A percentile compares a stretch with the other conserved stretches of the same genome.
Evolutionary conservation across 2,113 vertebrate genomes (phyloP).

Genomic region (Leucoraja erinaceus): DNA sequence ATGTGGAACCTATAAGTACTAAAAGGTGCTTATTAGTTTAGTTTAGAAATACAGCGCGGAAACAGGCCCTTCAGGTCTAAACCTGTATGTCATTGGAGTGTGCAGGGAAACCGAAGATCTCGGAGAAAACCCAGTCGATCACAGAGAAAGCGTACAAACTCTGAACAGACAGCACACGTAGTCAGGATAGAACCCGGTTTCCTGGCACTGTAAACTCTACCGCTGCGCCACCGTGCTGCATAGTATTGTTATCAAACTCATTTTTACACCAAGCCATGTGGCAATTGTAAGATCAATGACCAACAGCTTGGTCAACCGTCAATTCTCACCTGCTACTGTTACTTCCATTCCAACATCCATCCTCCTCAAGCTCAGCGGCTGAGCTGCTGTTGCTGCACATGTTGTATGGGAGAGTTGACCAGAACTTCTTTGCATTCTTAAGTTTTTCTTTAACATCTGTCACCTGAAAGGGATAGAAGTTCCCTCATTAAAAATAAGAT

Average conservation of each 20-base stretch:
- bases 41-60: too few relatives aligned
- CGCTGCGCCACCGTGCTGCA: too few relatives aligned
- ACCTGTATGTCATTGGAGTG: too few relatives aligned
- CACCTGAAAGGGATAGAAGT: conserved; percentile 57
- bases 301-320: neutral
- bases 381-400: conserved; percentile 77
- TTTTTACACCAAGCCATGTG: neutral
- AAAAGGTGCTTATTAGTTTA: too few relatives aligned
- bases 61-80: too few relatives aligned
- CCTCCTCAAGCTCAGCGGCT: conserved; percentile 61
- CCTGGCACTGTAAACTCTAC: too few relatives aligned
- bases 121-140: too few relatives aligned
- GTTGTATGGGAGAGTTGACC: conserved; percentile 84
- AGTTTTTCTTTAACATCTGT: conserved; percentile 90
- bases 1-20: too few relatives aligned
- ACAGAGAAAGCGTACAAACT: too few relatives aligned
- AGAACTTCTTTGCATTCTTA: conserved; percentile 91
- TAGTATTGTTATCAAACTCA: neutral
- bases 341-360: conserved; percentile 80
- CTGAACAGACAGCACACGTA: too few relatives aligned
- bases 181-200: too few relatives aligned
- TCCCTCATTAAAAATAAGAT: neutral
- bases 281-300: neutral
- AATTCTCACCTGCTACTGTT: conserved; percentile 80
- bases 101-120: too few relatives aligned